Percentiles rank a stretch among this genome's conserved stretches.
These are phyloP conservation scores for Trilocha varians DNA, from an alignment of 2,888 invertebrate species.

Conservation along the genomic window DNA sequence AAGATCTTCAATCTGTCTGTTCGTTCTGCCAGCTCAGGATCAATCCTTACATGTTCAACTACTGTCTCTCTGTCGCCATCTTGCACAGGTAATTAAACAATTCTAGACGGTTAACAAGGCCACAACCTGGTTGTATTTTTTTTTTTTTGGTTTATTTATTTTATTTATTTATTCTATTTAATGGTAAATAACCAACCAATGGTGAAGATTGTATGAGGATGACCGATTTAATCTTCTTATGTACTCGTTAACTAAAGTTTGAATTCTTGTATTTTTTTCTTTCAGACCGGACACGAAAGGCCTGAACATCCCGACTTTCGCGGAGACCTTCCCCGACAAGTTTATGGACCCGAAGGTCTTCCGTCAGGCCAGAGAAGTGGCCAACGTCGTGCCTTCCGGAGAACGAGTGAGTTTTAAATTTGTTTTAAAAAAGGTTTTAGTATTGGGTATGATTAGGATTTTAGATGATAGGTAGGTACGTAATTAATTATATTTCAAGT, in stretches of 20 bases:
- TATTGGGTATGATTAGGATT: too few species aligned
- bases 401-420: constrained; percentile 68
- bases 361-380: constrained; percentile 78
- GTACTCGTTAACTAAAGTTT: too few species aligned
- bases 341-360: constrained; percentile 85
- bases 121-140: neutral
- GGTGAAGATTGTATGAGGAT: too few species aligned
- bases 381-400: constrained; percentile 74
- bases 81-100: constrained; percentile 74
- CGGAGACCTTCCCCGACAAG: constrained; percentile 86
- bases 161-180: too few species aligned
- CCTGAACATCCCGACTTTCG: constrained; percentile 80
- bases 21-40: constrained; percentile 79
- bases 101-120: too few species aligned
- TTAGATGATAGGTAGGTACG: too few species aligned
- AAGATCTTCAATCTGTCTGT: constrained; percentile 79
- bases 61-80: constrained; percentile 81
- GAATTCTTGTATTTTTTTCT: too few species aligned
- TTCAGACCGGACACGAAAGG: constrained; percentile 77
- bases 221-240: too few species aligned
- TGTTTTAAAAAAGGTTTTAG: too few species aligned
- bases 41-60: constrained; percentile 84
- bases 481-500: too few species aligned
- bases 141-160: neutral
- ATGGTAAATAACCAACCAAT: too few species aligned